Evolutionary conservation across 2,113 vertebrate species (phyloP).

Genomic region (Myrmophylax atrothorax): DNA sequence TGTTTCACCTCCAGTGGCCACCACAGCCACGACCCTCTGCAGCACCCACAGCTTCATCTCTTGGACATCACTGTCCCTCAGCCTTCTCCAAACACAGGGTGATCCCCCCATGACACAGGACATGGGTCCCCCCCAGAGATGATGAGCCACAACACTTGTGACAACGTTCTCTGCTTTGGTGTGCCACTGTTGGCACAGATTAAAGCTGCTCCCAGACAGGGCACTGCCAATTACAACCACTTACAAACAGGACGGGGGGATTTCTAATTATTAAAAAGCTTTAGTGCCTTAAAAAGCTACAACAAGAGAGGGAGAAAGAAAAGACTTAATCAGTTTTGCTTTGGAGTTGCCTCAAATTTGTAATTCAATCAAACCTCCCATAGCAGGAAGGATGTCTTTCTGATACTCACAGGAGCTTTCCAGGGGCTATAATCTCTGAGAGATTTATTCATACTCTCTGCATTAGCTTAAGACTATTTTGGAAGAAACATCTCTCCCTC

Average conservation of each 20-base stretch:
- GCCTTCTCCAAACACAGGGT: not conserved
- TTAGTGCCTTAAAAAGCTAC: constrained; percentile 8
- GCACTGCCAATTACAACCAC: not conserved
- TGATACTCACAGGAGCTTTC: constrained; percentile 61
- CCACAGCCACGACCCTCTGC: not conserved
- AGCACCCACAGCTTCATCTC: fast-evolving
- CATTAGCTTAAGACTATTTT: constrained; percentile 63
- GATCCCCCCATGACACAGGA: not conserved
- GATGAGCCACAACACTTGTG: not conserved
- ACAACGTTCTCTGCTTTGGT: not conserved
- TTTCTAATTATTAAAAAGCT: constrained; percentile 42
- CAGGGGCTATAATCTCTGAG: constrained; percentile 61
- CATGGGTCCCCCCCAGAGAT: fast-evolving
- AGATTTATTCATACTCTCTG: constrained; percentile 69
- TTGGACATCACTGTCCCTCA: fast-evolving
- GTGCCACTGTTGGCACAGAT: not conserved
- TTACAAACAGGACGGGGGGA: not conserved
- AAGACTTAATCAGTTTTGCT: constrained; percentile 66
- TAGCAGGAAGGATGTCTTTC: constrained; percentile 51
- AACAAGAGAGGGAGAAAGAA: constrained; percentile 16
- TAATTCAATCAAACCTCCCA: constrained; percentile 66
- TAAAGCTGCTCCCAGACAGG: not conserved
- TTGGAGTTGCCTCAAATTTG: constrained; percentile 63
- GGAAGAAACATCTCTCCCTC: constrained; percentile 35
- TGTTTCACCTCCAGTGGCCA: no score